phyloP scores from a whole-genome alignment of 2,113 vertebrate genomes.

The Coryphaenoides rupestris region DNA sequence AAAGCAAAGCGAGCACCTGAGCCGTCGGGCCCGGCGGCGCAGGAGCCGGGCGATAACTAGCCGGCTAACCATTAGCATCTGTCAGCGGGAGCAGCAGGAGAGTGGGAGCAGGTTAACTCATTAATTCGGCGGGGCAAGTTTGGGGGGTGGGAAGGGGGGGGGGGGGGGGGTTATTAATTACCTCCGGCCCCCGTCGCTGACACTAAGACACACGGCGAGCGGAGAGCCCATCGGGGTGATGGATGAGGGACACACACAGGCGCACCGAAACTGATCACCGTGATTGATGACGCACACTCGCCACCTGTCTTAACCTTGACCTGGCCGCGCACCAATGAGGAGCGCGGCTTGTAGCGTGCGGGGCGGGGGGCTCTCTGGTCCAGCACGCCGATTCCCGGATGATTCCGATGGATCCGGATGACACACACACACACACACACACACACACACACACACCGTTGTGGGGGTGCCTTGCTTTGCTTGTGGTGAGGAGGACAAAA shows the following conservation, averaged over 20 bases:
- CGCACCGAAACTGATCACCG: conserved; percentile 59
- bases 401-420: no score
- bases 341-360: background rate
- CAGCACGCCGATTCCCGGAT: no score
- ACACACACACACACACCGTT: no score
- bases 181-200: conserved; percentile 48
- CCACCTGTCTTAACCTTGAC: conserved; percentile 69
- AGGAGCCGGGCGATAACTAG: conserved; percentile 53
- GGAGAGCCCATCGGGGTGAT: conserved; percentile 67
- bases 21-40: conserved; percentile 30
- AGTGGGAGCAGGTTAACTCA: conserved; percentile 67
- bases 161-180: conserved; percentile 62
- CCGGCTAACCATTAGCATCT: conserved; percentile 59
- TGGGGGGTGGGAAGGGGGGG: no score
- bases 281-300: conserved; percentile 70
- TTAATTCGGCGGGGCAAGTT: conserved; percentile 62
- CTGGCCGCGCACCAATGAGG: conserved; percentile 1
- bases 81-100: conserved; percentile 62
- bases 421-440: no score
- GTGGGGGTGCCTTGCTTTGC: no score
- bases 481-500: conserved; percentile 48
- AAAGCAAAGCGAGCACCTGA: conserved; percentile 34
- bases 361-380: conserved; percentile 27
- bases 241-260: conserved; percentile 74
- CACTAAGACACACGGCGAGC: conserved; percentile 55